Evolutionary conservation across 2,113 vertebrate genomes (phyloP), one percentile per base, ranked within the genome.

Genomic region (Oryzias woworae): DNA sequence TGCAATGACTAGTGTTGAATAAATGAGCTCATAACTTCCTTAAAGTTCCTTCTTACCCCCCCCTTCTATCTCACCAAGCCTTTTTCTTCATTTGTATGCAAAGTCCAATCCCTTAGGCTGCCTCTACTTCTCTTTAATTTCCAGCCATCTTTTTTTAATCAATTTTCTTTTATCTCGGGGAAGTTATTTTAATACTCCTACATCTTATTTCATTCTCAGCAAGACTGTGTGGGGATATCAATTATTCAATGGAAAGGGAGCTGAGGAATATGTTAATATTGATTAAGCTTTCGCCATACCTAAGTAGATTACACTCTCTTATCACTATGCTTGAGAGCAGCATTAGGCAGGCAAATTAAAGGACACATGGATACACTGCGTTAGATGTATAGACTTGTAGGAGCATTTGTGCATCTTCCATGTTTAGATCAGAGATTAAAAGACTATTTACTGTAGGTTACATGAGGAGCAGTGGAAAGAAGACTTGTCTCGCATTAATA

Each of bases 211-310:
- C 89, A 85, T 88, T 90, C 85, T 88, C 90, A 89, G 90, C 82
- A 83, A 90, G 87, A 90, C 79, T 90, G 90, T 88, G 86, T 83
- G 86, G 82, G 80, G 81, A 91, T 89, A 91, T 91, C 88, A 91
- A 92, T 90, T 90, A 92, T 91, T 91, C 90, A 92, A 90, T 88
- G 80, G 85, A 85, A 79, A 81, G 81, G 75, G 84, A 80, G 85
- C 86, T 78, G 83, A 86, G 84, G 88, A 92, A 92, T 91, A 91
- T 92, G 90, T 90, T 91, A 90, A 90, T 92, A 91, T 92, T 92
- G 90, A 92, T 91, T 90, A 90, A 90, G 87, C 82, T 86, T 90
- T 88, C 62, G 86, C 83, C 85, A 86, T 85, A 90, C 89, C 90
- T 88, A 85, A 90, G 85, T 87, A 87, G 88, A 92, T 92, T 89